These are phyloP conservation scores for Apteryx owenii DNA, from an alignment of 2,113 vertebrate species.

Conservation along the genomic window DNA sequence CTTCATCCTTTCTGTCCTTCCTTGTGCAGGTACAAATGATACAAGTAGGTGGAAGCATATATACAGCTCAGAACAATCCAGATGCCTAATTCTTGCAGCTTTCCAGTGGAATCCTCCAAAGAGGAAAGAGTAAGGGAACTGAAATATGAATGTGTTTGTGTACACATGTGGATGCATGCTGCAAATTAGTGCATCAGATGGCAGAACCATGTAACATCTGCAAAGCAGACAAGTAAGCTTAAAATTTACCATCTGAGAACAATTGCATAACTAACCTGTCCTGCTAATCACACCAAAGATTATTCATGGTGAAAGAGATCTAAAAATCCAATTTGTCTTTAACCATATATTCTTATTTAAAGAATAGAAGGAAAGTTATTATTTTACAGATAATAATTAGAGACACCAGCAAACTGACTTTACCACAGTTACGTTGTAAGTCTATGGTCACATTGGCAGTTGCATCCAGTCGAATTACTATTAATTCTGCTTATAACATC, in stretches of 20 bases:
- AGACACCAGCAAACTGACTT: background rate
- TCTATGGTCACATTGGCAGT: background rate
- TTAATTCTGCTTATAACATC: conserved; percentile 11
- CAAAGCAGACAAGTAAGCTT: background rate
- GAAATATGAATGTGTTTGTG: background rate
- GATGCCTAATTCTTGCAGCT: background rate
- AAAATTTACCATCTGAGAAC: background rate
- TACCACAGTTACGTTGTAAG: background rate
- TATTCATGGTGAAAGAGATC: background rate
- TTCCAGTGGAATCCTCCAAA: background rate
- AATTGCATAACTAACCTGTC: background rate
- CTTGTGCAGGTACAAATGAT: background rate
- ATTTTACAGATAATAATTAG: conserved; percentile 11
- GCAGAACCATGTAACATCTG: background rate
- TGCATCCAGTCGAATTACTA: background rate
- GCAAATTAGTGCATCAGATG: background rate
- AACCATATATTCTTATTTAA: conserved; percentile 5
- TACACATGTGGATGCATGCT: background rate
- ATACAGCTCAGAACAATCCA: background rate
- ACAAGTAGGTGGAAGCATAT: background rate
- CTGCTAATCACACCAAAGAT: background rate
- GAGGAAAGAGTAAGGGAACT: background rate
- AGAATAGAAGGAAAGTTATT: background rate
- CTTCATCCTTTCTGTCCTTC: background rate
- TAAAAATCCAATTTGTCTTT: background rate